These are phyloP conservation scores for Sesia apiformis DNA, from an alignment of 2,888 invertebrate genomes.

Conservation along the genomic window DNA sequence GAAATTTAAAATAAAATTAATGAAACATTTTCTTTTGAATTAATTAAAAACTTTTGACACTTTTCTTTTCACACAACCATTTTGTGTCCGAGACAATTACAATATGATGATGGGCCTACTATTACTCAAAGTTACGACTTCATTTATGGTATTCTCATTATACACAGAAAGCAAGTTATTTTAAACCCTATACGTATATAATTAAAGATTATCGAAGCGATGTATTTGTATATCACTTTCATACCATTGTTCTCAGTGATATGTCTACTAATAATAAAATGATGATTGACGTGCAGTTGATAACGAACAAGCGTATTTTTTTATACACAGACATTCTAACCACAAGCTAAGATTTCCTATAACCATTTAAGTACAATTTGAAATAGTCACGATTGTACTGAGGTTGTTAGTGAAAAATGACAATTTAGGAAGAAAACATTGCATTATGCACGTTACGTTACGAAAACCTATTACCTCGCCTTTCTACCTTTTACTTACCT, in stretches of 20 bases:
- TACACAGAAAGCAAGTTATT: neutral
- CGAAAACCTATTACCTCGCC: no score
- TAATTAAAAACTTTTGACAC: neutral
- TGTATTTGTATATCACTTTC: neutral
- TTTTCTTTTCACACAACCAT: conserved; percentile 16
- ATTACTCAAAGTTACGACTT: conserved; percentile 14
- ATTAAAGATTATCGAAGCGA: neutral
- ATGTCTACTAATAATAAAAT: neutral
- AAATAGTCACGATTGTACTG: no score
- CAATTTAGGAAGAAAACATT: no score
- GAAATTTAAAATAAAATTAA: neutral
- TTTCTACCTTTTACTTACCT: no score
- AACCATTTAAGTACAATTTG: no score
- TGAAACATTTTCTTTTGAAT: neutral
- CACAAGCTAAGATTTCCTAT: no score
- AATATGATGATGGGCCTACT: conserved; percentile 21
- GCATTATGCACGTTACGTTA: no score
- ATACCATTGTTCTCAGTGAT: conserved; percentile 1
- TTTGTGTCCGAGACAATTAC: conserved; percentile 16
- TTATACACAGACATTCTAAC: no score
- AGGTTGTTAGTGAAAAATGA: no score
- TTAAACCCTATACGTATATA: neutral
- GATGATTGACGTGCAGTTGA: neutral
- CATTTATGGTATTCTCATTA: neutral
- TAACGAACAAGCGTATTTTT: no score